Percentiles rank a stretch among this genome's conserved stretches.
These are phyloP conservation scores for Ptilorrhoa leucosticta DNA, from an alignment of 2,113 vertebrate genomes.

Conservation along the genomic window DNA sequence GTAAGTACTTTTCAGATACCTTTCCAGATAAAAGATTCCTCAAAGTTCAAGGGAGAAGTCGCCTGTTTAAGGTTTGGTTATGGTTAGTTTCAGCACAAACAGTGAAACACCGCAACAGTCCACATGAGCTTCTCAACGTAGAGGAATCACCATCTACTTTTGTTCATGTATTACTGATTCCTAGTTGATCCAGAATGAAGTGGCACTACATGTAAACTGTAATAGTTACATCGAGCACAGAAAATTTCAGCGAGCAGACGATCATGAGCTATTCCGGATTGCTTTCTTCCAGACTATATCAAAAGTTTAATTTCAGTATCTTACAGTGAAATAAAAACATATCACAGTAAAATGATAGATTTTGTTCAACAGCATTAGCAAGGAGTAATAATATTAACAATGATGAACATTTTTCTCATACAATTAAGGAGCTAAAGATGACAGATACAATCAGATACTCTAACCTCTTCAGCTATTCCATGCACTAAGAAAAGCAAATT, in stretches of 20 bases:
- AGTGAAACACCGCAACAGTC: not conserved
- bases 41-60: not conserved
- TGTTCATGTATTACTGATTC: not conserved
- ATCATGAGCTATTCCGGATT: not conserved
- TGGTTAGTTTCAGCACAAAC: not conserved
- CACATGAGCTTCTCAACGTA: not conserved
- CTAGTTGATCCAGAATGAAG: not conserved
- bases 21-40: not conserved
- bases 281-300: not conserved
- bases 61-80: not conserved
- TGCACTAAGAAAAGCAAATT: not conserved
- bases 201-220: not conserved
- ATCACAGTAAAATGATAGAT: not conserved
- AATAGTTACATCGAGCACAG: not conserved
- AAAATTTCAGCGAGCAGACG: not conserved
- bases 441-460: not conserved
- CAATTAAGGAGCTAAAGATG: slow-evolving; percentile 17
- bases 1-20: not conserved
- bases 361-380: not conserved
- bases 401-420: not conserved
- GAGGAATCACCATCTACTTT: not conserved
- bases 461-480: not conserved
- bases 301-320: not conserved
- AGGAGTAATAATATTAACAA: not conserved
- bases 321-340: not conserved